These are phyloP conservation scores for Drosophila mayri DNA, from an alignment of 1,140 invertebrate species.

Conservation along the genomic window DNA sequence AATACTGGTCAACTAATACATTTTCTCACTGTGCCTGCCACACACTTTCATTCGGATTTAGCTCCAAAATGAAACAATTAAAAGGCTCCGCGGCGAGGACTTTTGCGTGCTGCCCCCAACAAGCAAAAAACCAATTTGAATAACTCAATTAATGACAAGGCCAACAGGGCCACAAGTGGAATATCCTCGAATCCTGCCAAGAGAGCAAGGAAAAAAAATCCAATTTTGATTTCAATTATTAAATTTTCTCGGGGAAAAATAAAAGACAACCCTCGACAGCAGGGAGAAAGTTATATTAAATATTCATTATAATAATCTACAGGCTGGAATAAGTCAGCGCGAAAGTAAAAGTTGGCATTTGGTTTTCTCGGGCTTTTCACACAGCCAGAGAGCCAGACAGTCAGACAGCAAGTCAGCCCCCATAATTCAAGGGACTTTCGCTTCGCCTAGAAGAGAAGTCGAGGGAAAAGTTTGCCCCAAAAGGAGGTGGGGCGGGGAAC, in stretches of 20 bases:
- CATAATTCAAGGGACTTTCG: slow-evolving; percentile 66
- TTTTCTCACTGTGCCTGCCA: background rate
- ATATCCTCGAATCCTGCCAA: slow-evolving; percentile 29
- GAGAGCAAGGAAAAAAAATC: slow-evolving; percentile 36
- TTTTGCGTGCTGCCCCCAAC: slow-evolving; percentile 37
- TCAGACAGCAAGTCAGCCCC: slow-evolving; percentile 27
- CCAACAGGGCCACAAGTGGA: slow-evolving; percentile 33
- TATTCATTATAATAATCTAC: slow-evolving; percentile 78
- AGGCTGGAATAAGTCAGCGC: slow-evolving; percentile 35
- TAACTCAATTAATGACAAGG: slow-evolving; percentile 66
- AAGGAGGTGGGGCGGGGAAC: background rate
- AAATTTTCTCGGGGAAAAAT: slow-evolving; percentile 28
- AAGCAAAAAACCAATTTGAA: slow-evolving; percentile 57
- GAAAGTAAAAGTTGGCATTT: slow-evolving; percentile 64
- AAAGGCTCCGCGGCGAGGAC: slow-evolving; percentile 40
- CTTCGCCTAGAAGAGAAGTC: slow-evolving; percentile 32
- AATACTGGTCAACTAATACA: background rate
- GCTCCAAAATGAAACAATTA: slow-evolving; percentile 64
- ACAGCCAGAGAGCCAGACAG: slow-evolving; percentile 10
- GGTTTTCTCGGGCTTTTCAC: slow-evolving; percentile 32
- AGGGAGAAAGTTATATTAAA: slow-evolving; percentile 67
- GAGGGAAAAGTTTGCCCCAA: slow-evolving; percentile 45
- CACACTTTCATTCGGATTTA: slow-evolving; percentile 10
- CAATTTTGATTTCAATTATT: slow-evolving; percentile 62
- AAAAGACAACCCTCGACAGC: slow-evolving; percentile 12